Evolutionary conservation across 2,113 vertebrate species (phyloP).

Genomic region (Neolamprologus caudopunctatus): DNA sequence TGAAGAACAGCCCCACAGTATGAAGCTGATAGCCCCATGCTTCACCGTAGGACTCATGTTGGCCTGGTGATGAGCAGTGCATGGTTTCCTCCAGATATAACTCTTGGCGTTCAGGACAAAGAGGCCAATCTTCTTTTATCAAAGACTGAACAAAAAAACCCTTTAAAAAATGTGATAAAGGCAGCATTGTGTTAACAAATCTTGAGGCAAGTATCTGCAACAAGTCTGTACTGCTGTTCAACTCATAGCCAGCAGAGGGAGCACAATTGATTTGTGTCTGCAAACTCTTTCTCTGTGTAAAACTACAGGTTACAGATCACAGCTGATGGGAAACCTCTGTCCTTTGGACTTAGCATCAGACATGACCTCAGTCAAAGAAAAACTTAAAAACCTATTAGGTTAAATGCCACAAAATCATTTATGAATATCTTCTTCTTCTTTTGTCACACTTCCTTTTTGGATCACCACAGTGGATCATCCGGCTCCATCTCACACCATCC

Average conservation of each 20-base stretch:
- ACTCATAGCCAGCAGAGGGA: background rate
- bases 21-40: background rate
- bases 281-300: background rate
- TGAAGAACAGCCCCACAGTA: rapidly evolving
- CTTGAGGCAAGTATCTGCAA: background rate
- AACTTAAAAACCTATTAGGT: background rate
- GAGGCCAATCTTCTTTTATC: background rate
- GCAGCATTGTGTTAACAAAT: background rate
- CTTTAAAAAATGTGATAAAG: rapidly evolving
- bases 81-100: background rate
- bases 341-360: background rate
- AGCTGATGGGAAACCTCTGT: background rate
- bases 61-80: rapidly evolving
- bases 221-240: background rate
- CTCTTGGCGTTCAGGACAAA: rapidly evolving
- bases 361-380: background rate
- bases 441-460: background rate
- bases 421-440: background rate
- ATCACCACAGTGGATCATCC: background rate
- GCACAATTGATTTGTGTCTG: background rate
- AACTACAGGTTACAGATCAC: background rate
- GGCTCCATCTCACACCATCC: background rate
- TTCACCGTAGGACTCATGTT: background rate
- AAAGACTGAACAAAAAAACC: background rate
- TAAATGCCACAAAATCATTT: background rate